phyloP scores from a whole-genome alignment of 2,113 vertebrate genomes.

The Cynopterus brachyotis region DNA sequence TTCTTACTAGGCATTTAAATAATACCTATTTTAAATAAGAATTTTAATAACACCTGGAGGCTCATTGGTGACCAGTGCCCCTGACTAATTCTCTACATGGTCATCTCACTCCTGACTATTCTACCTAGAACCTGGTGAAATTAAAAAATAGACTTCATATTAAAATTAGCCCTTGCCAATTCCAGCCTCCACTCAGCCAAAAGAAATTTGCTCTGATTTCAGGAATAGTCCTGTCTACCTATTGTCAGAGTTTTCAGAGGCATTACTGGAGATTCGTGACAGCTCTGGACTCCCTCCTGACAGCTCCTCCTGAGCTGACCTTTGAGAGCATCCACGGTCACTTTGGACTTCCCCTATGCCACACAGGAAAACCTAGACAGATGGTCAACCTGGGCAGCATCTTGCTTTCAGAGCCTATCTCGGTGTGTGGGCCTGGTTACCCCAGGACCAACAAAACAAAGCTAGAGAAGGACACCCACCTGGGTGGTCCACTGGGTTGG shows the following conservation, averaged over 20 bases:
- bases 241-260: background rate
- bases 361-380: background rate
- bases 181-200: background rate
- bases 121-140: background rate
- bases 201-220: background rate
- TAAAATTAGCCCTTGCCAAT: background rate
- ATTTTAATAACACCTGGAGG: background rate
- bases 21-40: background rate
- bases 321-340: background rate
- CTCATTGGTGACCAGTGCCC: fast-evolving
- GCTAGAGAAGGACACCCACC: background rate
- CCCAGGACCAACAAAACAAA: background rate
- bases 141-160: background rate
- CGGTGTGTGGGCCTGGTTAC: background rate
- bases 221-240: background rate
- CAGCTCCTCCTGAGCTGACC: background rate
- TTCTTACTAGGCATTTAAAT: background rate
- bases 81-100: background rate
- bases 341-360: background rate
- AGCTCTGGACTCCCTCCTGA: background rate
- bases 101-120: background rate
- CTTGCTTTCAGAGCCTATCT: background rate
- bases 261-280: background rate
- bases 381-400: slow-evolving; percentile 24
- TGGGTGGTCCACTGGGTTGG: background rate